Base-by-base conservation (phyloP, 2,113 vertebrate genomes). In the Labeo catla region DNA sequence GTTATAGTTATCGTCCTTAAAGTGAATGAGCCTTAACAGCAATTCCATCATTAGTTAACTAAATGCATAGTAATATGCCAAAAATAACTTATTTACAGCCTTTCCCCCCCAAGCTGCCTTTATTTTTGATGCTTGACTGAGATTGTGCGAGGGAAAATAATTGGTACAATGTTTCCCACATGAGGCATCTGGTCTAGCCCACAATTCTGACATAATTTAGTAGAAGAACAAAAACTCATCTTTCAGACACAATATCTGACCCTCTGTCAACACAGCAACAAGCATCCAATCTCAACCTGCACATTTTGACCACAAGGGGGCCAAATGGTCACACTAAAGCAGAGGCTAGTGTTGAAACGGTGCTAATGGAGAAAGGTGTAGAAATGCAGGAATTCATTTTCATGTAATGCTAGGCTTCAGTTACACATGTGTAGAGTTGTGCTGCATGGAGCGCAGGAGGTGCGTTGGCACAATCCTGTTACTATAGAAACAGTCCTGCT, bases 401-500 rank as follows among this genome's bases (percentile, higher is more conserved):
- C 15, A 78, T 23, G n/a, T 13, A 59, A 10, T 9, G 57, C 10
- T 15, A 39, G 9, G 63, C 6, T 65, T 72, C 10, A 52, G 28
- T 43, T 19, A 43, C 21, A 52, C 36, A 8, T 81, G 65, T 86
- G 81, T 59, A 23, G 16, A 81, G 76, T 54, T n/a, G 66, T 49
- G 66, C 21, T 45, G 76, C 7, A 16, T 19, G 59, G 52, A 85
- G 47, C 59, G 52, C 54, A 63, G 50, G 3, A 81, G 12, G 9
- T 54, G 84, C 43, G 39, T 39, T 68, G 6, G 43, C 57, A 73
- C 61, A 65, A 65, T 54, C 52, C 63, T 13, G 88, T 89, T 82
- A 65, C 88, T 82, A 87, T 87, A 83, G 86, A 85, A 84, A 89
- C 87, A 59, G 61, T 39, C 11, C 57, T 1, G 57, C 57, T n/a